Percentiles rank a stretch among this genome's conserved stretches.
Evolutionary conservation across 2,113 vertebrate species (phyloP).

Genomic region (Macquaria australasica): DNA sequence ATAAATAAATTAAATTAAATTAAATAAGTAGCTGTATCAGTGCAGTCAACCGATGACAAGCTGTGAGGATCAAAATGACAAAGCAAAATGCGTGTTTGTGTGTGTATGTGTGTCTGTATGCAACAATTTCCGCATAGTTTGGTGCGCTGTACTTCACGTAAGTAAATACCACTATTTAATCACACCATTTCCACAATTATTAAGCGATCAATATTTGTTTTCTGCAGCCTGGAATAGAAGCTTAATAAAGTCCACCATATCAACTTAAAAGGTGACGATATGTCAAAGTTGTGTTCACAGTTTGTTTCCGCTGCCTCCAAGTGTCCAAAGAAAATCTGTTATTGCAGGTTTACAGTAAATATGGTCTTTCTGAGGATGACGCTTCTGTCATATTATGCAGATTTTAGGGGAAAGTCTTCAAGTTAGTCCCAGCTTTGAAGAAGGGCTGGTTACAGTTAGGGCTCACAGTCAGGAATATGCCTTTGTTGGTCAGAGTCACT

Average conservation of each 20-base stretch:
- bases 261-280: background rate
- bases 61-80: background rate
- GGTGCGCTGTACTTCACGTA: background rate
- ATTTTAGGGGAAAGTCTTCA: background rate
- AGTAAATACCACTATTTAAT: background rate
- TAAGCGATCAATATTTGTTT: background rate
- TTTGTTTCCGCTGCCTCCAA: background rate
- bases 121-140: background rate
- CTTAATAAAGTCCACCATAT: background rate
- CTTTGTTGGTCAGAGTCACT: constrained; percentile 32
- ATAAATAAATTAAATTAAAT: too few relatives aligned
- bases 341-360: background rate
- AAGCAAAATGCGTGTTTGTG: background rate
- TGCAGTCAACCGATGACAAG: too few relatives aligned
- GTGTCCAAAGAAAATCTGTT: background rate
- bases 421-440: background rate
- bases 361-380: background rate
- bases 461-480: background rate
- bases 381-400: background rate
- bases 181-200: background rate
- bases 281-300: background rate
- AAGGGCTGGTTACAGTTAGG: background rate
- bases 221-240: background rate
- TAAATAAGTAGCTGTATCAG: background rate
- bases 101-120: background rate